Evolutionary conservation across 2,113 vertebrate species (phyloP).

Genomic region (Acinonyx jubatus): DNA sequence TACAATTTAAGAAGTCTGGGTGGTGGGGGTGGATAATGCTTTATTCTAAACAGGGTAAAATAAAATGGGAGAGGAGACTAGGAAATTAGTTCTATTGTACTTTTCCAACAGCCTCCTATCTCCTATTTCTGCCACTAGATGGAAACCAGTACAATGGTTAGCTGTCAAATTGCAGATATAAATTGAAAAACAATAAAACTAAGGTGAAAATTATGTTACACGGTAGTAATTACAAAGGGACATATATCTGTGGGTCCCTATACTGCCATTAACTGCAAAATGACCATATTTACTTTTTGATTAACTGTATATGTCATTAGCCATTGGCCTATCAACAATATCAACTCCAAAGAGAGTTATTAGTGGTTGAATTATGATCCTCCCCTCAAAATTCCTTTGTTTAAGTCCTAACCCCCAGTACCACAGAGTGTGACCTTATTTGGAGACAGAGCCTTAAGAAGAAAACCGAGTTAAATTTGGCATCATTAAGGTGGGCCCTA

Average conservation of each 20-base stretch:
- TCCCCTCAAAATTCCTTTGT: background rate
- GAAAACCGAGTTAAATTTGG: background rate
- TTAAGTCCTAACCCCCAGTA: background rate
- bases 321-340: background rate
- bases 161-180: background rate
- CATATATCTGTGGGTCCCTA: background rate
- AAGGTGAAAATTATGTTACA: background rate
- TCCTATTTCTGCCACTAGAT: slow-evolving; percentile 47
- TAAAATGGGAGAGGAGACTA: background rate
- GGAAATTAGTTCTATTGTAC: background rate
- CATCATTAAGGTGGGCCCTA: background rate
- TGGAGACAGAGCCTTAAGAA: background rate
- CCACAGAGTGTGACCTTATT: background rate
- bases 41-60: slow-evolving; percentile 11
- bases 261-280: background rate
- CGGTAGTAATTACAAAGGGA: background rate
- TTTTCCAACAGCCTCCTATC: slow-evolving; percentile 23
- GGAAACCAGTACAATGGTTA: slow-evolving; percentile 54
- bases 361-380: background rate
- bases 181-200: slow-evolving; percentile 34
- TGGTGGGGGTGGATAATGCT: background rate
- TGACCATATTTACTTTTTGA: background rate
- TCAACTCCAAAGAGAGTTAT: background rate
- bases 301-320: background rate
- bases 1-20: background rate